Evolutionary conservation across 2,113 vertebrate genomes (phyloP).

Genomic region (Malaclemys terrapin): DNA sequence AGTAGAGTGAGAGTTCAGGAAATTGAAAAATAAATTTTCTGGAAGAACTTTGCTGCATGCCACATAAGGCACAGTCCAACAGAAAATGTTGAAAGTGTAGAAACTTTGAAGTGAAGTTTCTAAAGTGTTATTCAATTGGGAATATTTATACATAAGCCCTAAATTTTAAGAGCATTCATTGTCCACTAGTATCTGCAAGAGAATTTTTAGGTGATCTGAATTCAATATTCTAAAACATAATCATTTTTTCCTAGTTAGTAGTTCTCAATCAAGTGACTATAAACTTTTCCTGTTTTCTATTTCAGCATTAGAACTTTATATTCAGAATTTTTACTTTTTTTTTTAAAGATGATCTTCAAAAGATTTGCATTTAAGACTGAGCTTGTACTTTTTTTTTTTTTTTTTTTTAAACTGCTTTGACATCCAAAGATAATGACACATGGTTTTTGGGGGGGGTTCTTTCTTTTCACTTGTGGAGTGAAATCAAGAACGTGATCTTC

Average conservation of each 20-base stretch:
- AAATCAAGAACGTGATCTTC: neutral
- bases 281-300: neutral
- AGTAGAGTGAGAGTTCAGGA: slow-evolving; percentile 22
- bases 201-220: neutral
- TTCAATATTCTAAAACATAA: neutral
- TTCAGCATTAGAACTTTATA: neutral
- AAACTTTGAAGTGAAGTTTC: neutral
- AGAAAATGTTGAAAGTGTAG: neutral
- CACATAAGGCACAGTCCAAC: neutral
- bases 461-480: neutral
- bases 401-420: neutral
- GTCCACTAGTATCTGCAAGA: neutral
- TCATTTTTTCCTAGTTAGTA: neutral
- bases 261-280: neutral
- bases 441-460: accelerated
- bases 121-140: too few species aligned
- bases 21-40: neutral
- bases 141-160: too few species aligned
- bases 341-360: neutral
- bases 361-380: neutral
- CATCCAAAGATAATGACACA: neutral
- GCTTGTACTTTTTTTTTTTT: too few species aligned
- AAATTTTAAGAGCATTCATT: neutral
- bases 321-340: neutral
- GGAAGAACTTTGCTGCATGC: neutral